Evolutionary conservation across 2,888 invertebrate species (phyloP).

Genomic region (Macrosiphum euphorbiae): DNA sequence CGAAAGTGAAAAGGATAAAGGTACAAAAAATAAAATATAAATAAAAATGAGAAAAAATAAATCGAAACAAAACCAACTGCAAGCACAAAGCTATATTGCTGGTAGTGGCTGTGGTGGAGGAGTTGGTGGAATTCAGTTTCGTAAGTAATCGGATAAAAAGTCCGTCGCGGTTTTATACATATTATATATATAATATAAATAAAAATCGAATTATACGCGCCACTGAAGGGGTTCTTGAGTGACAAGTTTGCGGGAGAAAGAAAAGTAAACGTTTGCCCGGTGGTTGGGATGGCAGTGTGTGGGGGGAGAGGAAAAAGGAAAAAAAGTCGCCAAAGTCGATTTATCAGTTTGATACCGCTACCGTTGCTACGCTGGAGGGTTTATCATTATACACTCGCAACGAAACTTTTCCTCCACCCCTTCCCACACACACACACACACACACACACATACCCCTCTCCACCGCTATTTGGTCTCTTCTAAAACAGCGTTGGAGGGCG

Average conservation of each 20-base stretch:
- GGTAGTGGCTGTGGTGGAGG: too few relatives aligned
- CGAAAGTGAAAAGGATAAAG: background rate
- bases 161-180: constrained; percentile 49
- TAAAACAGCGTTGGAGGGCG: background rate
- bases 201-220: constrained; percentile 64
- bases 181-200: constrained; percentile 59
- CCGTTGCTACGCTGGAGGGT: constrained; percentile 16
- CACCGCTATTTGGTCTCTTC: constrained; percentile 3
- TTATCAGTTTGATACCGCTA: constrained; percentile 55
- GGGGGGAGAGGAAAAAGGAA: background rate
- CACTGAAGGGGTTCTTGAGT: constrained; percentile 59
- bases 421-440: background rate
- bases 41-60: constrained; percentile 19
- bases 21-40: background rate
- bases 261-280: constrained; percentile 58
- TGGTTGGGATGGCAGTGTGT: background rate
- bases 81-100: background rate
- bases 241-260: constrained; percentile 54
- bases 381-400: constrained; percentile 52
- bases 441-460: background rate
- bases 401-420: constrained; percentile 18
- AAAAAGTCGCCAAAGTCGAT: constrained; percentile 58
- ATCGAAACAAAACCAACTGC: constrained; percentile 23
- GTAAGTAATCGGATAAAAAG: constrained; percentile 61
- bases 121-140: constrained; percentile 31